These are phyloP conservation scores for Proctacanthus coquilletti DNA, from an alignment of 1,140 invertebrate genomes.

Conservation along the genomic window DNA sequence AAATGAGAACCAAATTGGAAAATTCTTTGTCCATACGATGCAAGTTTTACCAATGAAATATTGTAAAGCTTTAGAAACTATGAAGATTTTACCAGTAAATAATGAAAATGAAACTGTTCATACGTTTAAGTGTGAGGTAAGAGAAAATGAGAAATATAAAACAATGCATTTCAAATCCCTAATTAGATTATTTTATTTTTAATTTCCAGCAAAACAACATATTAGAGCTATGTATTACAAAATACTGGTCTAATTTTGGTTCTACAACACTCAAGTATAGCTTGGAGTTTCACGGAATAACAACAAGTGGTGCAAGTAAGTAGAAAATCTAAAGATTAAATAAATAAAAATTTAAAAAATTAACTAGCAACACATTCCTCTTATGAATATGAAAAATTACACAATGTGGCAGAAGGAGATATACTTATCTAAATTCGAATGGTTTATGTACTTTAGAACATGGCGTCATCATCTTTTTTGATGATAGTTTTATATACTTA, in stretches of 20 bases:
- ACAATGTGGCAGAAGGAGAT: too few relatives aligned
- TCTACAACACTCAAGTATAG: slow-evolving; percentile 57
- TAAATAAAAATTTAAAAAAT: too few relatives aligned
- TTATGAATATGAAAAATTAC: too few relatives aligned
- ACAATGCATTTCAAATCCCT: too few relatives aligned
- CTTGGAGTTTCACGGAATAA: slow-evolving; percentile 70
- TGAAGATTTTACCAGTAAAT: slow-evolving; percentile 62
- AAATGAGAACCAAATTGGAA: slow-evolving; percentile 43
- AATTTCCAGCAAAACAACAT: slow-evolving; percentile 30
- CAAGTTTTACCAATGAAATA: slow-evolving; percentile 61
- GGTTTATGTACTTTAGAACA: too few relatives aligned
- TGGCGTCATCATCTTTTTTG: too few relatives aligned
- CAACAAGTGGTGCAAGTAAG: slow-evolving; percentile 42
- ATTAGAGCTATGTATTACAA: slow-evolving; percentile 76
- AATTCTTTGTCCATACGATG: slow-evolving; percentile 71
- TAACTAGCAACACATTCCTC: too few relatives aligned
- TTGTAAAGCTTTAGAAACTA: slow-evolving; percentile 63
- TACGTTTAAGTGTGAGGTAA: slow-evolving; percentile 54
- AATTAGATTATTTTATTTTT: too few relatives aligned
- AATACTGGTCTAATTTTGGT: slow-evolving; percentile 87
- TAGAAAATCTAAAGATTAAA: neutral
- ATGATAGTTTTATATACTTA: too few relatives aligned
- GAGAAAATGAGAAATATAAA: too few relatives aligned
- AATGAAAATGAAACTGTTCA: slow-evolving; percentile 46
- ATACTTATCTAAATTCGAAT: too few relatives aligned